phyloP scores from a whole-genome alignment of 2,888 invertebrate species.

The Acronicta psi region DNA sequence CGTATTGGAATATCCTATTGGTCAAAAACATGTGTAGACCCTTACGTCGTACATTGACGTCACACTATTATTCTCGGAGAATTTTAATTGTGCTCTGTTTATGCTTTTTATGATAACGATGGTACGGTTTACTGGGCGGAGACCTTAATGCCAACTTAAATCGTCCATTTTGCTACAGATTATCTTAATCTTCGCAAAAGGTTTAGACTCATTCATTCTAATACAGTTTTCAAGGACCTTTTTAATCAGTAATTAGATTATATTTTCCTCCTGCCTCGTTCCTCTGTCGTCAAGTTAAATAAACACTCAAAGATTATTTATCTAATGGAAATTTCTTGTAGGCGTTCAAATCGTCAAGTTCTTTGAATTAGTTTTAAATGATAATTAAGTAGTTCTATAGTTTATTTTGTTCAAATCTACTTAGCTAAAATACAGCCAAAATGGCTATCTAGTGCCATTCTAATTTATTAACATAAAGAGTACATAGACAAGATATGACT shows the following conservation, averaged over 20 bases:
- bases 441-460: no score
- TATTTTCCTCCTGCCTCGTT: slow-evolving; percentile 20
- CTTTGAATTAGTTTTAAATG: slow-evolving; percentile 8
- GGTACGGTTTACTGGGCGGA: neutral
- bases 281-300: slow-evolving; percentile 10
- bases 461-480: no score
- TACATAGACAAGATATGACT: no score
- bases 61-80: no score
- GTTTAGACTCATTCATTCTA: slow-evolving; percentile 32
- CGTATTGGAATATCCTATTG: no score
- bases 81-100: no score
- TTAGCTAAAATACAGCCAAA: no score
- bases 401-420: no score
- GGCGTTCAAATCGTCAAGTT: slow-evolving; percentile 11
- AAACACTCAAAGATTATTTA: slow-evolving; percentile 28
- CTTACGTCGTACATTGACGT: no score
- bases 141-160: slow-evolving; percentile 17
- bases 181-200: slow-evolving; percentile 37
- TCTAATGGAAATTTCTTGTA: slow-evolving; percentile 27
- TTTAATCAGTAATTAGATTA: slow-evolving; percentile 52
- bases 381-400: neutral
- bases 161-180: slow-evolving; percentile 35
- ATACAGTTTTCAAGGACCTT: slow-evolving; percentile 38
- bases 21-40: no score
- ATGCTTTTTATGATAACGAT: no score